Evolutionary conservation across 2,113 vertebrate genomes (phyloP).

Genomic region (Tiliqua scincoides): DNA sequence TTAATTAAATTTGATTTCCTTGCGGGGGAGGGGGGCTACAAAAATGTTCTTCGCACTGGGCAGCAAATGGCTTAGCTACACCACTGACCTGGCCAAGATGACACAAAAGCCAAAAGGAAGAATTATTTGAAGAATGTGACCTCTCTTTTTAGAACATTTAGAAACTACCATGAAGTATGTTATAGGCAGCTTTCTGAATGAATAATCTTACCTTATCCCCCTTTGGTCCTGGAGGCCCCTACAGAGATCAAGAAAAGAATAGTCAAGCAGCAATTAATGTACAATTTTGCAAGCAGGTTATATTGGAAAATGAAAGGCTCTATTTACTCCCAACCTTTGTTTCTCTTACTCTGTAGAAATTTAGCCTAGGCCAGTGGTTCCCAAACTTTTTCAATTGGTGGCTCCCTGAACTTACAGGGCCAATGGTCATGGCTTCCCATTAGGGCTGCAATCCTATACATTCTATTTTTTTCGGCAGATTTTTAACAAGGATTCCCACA

Average conservation of each 20-base stretch:
- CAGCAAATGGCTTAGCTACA: no score
- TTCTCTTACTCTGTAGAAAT: not conserved
- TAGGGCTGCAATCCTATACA: no score
- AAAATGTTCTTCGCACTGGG: no score
- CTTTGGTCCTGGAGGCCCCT: conserved; percentile 90
- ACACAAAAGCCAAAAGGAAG: not conserved
- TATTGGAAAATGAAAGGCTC: not conserved
- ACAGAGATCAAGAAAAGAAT: conserved; percentile 56
- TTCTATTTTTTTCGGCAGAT: no score
- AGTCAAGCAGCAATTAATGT: not conserved
- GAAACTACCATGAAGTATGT: not conserved
- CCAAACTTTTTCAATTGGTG: no score
- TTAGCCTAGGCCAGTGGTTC: no score
- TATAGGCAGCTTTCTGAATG: accelerated
- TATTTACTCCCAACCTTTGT: accelerated
- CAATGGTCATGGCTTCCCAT: no score
- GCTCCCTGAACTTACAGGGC: no score
- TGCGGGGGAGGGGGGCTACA: no score
- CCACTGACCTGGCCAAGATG: not conserved
- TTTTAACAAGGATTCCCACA: no score
- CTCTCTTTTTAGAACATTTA: not conserved
- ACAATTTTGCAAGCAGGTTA: accelerated
- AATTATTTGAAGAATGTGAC: no score
- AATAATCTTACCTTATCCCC: conserved; percentile 89
- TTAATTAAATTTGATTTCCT: no score